phyloP scores from a whole-genome alignment of 2,113 vertebrate species.

The Triplophysa siluroides region DNA sequence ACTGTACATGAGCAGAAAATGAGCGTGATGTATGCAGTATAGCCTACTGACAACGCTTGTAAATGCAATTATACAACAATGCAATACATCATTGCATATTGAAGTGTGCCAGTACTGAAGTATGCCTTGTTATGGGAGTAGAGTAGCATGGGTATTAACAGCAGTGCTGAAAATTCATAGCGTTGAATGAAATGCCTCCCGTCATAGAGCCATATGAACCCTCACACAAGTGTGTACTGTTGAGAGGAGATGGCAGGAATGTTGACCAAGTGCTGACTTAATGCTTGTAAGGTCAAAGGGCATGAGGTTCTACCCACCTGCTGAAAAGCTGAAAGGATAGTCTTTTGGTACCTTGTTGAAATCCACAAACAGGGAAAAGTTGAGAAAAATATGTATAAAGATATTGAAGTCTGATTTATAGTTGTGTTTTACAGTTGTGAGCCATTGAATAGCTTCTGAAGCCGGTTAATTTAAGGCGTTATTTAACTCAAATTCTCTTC shows the following conservation, averaged over 20 bases:
- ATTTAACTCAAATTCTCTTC: too few species aligned
- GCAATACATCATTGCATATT: background rate
- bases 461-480: too few species aligned
- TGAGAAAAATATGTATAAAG: background rate
- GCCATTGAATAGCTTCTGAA: too few species aligned
- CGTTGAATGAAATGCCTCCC: conserved; percentile 24
- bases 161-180: background rate
- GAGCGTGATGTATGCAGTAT: too few species aligned
- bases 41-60: background rate
- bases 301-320: conserved; percentile 53
- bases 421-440: too few species aligned
- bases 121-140: background rate
- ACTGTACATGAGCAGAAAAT: too few species aligned
- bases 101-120: too few species aligned
- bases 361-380: background rate
- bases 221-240: conserved; percentile 19
- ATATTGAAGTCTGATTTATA: background rate
- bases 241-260: conserved; percentile 41
- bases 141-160: background rate
- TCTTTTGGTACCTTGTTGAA: background rate
- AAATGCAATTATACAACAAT: background rate
- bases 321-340: background rate
- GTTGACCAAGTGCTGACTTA: conserved; percentile 51
- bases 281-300: conserved; percentile 48
- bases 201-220: background rate